phyloP scores from a whole-genome alignment of 2,113 vertebrate genomes.

The Blennius ocellaris region DNA sequence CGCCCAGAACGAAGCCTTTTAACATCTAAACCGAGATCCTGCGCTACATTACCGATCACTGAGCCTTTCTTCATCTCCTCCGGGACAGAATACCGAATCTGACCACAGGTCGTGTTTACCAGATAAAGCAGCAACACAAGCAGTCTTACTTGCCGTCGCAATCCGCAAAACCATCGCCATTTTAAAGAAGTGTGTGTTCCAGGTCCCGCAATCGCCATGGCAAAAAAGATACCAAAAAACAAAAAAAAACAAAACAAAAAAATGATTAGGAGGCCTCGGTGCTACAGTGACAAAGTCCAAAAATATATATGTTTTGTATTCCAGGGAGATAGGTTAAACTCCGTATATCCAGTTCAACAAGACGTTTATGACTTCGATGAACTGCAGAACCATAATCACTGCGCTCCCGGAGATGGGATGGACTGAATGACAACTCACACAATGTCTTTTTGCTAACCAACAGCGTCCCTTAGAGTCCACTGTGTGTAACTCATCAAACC shows the following conservation, averaged over 20 bases:
- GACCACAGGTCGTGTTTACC: conserved; percentile 25
- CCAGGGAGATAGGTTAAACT: no score
- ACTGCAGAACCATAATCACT: not conserved
- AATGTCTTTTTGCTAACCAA: conserved; percentile 32
- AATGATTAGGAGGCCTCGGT: no score
- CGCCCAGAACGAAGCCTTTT: conserved; percentile 66
- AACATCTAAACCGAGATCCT: conserved; percentile 82
- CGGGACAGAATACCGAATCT: conserved; percentile 82
- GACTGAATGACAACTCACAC: conserved; percentile 1
- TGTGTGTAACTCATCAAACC: no score
- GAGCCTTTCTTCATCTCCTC: conserved; percentile 82
- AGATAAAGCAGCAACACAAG: not conserved
- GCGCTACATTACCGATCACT: conserved; percentile 80
- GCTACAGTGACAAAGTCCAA: no score
- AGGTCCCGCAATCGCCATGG: no score
- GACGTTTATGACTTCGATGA: no score
- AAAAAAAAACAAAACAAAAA: no score
- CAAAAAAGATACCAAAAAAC: no score
- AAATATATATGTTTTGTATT: no score
- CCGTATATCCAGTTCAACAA: no score
- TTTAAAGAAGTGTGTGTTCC: not conserved
- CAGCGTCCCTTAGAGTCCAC: conserved; percentile 66
- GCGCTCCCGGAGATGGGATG: not conserved
- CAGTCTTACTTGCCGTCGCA: not conserved
- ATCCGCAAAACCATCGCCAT: conserved; percentile 15